Evolutionary conservation across 2,797 vertebrate species (phyloP).

Genomic region (Monodelphis domestica): DNA sequence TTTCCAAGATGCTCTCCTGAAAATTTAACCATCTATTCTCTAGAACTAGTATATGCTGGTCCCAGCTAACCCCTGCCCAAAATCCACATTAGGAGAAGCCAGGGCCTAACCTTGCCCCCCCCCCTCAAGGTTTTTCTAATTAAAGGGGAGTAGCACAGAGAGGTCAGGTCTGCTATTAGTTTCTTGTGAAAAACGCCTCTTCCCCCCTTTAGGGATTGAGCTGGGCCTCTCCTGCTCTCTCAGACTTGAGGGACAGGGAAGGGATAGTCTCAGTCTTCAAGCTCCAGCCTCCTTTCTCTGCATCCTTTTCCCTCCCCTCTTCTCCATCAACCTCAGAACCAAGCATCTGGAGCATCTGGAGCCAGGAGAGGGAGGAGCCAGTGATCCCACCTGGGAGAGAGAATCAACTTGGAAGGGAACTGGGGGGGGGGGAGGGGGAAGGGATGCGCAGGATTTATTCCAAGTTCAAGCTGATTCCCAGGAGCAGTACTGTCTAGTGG

Average conservation of each 20-base stretch:
- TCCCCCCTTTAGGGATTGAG: not conserved
- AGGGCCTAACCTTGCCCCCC: not conserved
- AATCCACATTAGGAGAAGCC: not conserved
- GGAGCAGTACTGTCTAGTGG: not conserved
- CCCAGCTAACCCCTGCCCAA: not conserved
- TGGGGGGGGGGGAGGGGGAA: not conserved
- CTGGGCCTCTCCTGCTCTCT: not conserved
- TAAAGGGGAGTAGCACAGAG: not conserved
- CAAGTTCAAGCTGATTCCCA: not conserved
- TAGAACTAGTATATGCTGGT: not conserved
- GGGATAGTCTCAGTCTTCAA: not conserved
- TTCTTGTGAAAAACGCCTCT: not conserved
- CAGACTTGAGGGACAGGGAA: not conserved
- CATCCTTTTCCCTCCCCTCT: not conserved
- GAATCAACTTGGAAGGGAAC: not conserved
- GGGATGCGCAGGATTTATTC: not conserved
- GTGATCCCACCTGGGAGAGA: not conserved
- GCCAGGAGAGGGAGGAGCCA: not conserved
- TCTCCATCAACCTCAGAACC: constrained; percentile 42
- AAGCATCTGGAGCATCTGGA: not conserved
- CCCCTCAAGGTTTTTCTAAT: not conserved
- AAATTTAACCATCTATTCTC: not conserved
- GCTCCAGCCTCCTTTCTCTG: not conserved
- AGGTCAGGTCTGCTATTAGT: not conserved
- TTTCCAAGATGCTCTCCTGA: not conserved